These are phyloP conservation scores for Brachionichthys hirsutus DNA, from an alignment of 2,113 vertebrate genomes.

Conservation along the genomic window DNA sequence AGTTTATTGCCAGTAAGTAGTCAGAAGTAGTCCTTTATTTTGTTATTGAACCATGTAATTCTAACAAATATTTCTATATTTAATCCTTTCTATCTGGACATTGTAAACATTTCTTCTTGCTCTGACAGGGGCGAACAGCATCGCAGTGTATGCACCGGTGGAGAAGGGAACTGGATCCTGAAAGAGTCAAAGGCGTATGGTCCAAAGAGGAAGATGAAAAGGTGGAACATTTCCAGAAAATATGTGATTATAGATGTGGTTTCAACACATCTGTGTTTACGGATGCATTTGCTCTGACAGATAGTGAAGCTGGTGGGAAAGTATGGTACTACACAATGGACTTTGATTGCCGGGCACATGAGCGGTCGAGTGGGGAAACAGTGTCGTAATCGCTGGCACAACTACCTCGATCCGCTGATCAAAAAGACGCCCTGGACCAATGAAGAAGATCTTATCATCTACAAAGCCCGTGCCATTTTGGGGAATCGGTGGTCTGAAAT, in stretches of 20 bases:
- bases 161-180: slow-evolving; percentile 84
- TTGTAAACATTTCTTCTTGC: background rate
- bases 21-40: background rate
- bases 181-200: slow-evolving; percentile 87
- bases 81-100: background rate
- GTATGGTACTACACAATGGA: slow-evolving; percentile 87
- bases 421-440: slow-evolving; percentile 90
- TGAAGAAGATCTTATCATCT: slow-evolving; percentile 92
- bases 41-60: background rate
- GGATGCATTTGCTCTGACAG: slow-evolving; percentile 63
- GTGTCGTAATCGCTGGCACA: slow-evolving; percentile 93
- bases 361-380: slow-evolving; percentile 90
- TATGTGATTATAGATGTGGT: background rate
- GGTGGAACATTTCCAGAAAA: slow-evolving; percentile 64
- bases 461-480: slow-evolving; percentile 87
- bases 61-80: too few species aligned
- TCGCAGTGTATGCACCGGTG: slow-evolving; percentile 87
- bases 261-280: background rate
- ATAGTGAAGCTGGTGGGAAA: slow-evolving; percentile 86
- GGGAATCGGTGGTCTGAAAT: slow-evolving; percentile 96
- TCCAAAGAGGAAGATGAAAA: slow-evolving; percentile 93
- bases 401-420: slow-evolving; percentile 90
- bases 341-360: slow-evolving; percentile 84
- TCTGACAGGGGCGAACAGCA: slow-evolving; percentile 85
- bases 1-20: slow-evolving; percentile 89